Evolutionary conservation across 2,888 invertebrate genomes (phyloP).

Genomic region (Cerceris ruficornis): DNA sequence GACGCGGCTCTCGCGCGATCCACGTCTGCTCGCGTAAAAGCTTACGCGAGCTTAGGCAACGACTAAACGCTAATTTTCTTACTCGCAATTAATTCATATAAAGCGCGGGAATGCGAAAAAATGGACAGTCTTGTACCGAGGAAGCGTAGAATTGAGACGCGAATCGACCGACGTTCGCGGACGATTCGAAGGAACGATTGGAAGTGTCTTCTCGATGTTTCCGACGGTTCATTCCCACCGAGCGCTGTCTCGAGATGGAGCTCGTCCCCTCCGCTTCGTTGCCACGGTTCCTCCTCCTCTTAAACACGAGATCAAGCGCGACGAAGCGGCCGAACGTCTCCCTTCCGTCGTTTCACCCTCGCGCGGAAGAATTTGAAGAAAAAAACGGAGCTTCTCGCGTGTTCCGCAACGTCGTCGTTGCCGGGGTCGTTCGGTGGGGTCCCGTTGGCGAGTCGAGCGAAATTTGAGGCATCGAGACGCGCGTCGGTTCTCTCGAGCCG

Average conservation of each 20-base stretch:
- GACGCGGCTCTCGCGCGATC: not conserved
- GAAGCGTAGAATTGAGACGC: not conserved
- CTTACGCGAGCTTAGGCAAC: not conserved
- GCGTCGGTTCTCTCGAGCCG: too few relatives aligned
- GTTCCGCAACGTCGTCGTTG: too few relatives aligned
- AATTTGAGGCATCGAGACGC: too few relatives aligned
- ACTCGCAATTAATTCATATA: not conserved
- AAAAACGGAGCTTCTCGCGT: too few relatives aligned
- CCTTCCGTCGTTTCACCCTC: slow-evolving; percentile 35
- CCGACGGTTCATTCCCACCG: not conserved
- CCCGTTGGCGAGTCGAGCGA: too few relatives aligned
- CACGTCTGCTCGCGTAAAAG: not conserved
- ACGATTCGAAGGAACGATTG: slow-evolving; percentile 3
- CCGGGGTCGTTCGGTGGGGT: too few relatives aligned
- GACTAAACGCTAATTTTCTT: not conserved
- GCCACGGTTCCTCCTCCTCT: slow-evolving; percentile 39
- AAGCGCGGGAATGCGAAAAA: not conserved
- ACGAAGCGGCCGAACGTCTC: slow-evolving; percentile 33
- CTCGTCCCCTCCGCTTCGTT: slow-evolving; percentile 11
- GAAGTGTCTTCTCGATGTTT: not conserved
- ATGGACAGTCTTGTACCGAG: slow-evolving; percentile 11
- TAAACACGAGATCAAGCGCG: slow-evolving; percentile 65
- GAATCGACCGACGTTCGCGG: not conserved
- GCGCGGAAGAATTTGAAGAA: not conserved
- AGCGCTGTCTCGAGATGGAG: not conserved